Evolutionary conservation across 2,797 vertebrate genomes (phyloP).

Genomic region (Fundulus diaphanus): DNA sequence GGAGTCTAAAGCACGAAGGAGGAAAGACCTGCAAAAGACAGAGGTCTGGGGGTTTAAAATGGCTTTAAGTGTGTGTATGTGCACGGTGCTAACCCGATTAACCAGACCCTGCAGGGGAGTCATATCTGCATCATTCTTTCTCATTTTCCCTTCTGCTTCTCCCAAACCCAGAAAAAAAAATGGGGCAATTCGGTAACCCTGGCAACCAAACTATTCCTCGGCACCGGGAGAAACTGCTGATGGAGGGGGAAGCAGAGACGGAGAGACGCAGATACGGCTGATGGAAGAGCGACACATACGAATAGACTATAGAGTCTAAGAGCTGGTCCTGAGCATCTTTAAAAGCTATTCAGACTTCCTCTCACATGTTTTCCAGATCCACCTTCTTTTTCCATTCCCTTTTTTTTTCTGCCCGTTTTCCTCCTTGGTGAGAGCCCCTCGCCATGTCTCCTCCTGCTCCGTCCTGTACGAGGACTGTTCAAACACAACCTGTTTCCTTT

Average conservation of each 20-base stretch:
- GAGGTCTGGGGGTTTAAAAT: conserved; percentile 38
- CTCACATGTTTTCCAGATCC: conserved; percentile 33
- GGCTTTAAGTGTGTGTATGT: conserved; percentile 20
- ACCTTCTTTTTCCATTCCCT: conserved; percentile 26
- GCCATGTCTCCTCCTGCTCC: conserved; percentile 40
- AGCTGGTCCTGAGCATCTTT: conserved; percentile 32
- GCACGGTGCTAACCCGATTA: conserved; percentile 70
- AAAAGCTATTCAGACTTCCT: conserved; percentile 25
- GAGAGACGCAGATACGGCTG: conserved; percentile 35
- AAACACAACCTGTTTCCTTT: conserved; percentile 82
- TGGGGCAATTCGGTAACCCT: conserved; percentile 80
- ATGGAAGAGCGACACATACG: conserved; percentile 34
- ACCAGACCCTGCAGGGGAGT: conserved; percentile 63
- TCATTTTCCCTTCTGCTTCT: conserved; percentile 64
- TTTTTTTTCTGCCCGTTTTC: background rate
- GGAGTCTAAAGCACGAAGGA: conserved; percentile 13
- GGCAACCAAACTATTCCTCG: conserved; percentile 76
- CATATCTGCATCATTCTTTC: conserved; percentile 74
- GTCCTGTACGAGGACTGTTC: conserved; percentile 66
- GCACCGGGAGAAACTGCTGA: conserved; percentile 67
- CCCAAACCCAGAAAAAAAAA: conserved; percentile 77
- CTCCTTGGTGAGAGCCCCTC: conserved; percentile 38
- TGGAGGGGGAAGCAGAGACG: conserved; percentile 53
- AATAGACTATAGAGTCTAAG: conserved; percentile 11
- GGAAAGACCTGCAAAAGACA: conserved; percentile 2